Evolutionary conservation across 2,888 invertebrate species (phyloP).

Genomic region (Caenorhabditis macrosperma): DNA sequence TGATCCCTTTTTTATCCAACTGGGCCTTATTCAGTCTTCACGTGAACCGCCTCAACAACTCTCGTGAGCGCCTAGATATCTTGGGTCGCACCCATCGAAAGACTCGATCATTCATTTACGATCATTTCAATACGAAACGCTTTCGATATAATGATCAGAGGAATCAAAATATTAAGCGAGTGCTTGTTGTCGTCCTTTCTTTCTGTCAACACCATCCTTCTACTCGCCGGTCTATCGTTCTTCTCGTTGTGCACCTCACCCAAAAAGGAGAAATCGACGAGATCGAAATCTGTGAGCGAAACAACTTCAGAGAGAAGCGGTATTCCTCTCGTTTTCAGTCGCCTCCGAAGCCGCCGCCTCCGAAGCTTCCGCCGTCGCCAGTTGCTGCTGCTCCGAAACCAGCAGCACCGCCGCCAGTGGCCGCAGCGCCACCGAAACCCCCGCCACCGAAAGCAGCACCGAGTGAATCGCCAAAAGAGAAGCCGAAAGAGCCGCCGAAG

Average conservation of each 20-base stretch:
- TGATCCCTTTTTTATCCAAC: no score
- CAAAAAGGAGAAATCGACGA: not conserved
- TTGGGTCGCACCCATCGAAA: no score
- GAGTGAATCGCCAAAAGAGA: not conserved
- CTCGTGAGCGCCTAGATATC: no score
- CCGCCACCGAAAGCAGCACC: not conserved
- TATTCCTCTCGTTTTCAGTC: no score
- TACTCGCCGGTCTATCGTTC: not conserved
- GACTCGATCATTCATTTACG: no score
- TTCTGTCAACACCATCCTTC: not conserved
- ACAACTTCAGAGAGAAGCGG: no score
- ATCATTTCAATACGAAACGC: not conserved
- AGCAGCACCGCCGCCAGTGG: not conserved
- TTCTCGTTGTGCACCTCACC: not conserved
- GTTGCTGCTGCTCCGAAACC: not conserved
- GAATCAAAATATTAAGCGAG: conserved; percentile 4
- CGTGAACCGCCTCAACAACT: no score
- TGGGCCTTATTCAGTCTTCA: no score
- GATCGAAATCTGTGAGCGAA: not conserved
- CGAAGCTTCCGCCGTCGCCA: not conserved
- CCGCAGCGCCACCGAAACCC: not conserved
- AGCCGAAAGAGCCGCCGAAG: not conserved
- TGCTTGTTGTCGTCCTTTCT: not conserved
- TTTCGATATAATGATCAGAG: not conserved
- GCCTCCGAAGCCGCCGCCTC: no score